Percentiles rank a stretch among this genome's conserved stretches.
Conservation (phyloP, 2,888 invertebrate species). For the Parnassius orleans region DNA sequence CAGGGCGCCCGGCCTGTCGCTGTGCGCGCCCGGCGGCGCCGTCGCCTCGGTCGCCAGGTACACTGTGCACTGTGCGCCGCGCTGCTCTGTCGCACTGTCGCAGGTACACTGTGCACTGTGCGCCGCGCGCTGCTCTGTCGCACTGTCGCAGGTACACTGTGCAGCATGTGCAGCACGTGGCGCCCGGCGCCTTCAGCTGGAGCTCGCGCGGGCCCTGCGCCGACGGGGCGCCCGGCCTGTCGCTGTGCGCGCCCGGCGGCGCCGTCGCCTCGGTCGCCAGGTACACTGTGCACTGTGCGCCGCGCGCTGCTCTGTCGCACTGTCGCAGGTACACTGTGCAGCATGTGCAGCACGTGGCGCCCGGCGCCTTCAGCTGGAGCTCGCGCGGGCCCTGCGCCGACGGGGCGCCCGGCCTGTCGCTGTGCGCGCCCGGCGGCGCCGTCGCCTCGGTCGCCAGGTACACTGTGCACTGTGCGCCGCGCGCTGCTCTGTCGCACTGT, state of each 20-base stretch:
- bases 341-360: neutral
- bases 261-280: conserved; percentile 90
- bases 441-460: conserved; percentile 9
- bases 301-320: conserved; percentile 46
- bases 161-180: no score
- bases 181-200: no score
- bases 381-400: neutral
- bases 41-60: conserved; percentile 85
- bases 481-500: neutral
- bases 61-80: neutral
- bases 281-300: neutral
- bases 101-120: neutral
- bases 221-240: conserved; percentile 94
- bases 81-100: neutral
- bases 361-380: no score
- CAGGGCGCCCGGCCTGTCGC: conserved; percentile 92
- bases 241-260: conserved; percentile 96
- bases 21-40: conserved; percentile 97
- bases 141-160: neutral
- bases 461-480: neutral
- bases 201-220: conserved; percentile 62
- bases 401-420: neutral
- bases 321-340: neutral
- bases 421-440: conserved; percentile 1
- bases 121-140: neutral